phyloP scores from a whole-genome alignment of 2,113 vertebrate species.

The Rhinichthys klamathensis region DNA sequence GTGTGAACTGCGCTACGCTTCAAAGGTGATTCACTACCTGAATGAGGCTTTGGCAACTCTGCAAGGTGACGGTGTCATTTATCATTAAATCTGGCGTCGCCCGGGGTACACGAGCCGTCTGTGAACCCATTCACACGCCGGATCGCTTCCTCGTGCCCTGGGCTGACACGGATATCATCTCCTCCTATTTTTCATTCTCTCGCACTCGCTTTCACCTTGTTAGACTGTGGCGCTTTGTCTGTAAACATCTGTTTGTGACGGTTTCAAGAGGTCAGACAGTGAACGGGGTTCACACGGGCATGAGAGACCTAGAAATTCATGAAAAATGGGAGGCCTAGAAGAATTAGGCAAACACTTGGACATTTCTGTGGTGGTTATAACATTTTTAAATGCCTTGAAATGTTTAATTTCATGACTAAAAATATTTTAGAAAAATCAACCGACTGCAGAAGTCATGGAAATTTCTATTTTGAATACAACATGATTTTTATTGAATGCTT shows the following conservation, averaged over 20 bases:
- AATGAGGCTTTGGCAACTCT: slow-evolving; percentile 67
- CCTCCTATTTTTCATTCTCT: slow-evolving; percentile 44
- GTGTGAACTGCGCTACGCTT: slow-evolving; percentile 61
- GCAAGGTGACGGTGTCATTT: slow-evolving; percentile 74
- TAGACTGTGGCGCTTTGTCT: slow-evolving; percentile 3
- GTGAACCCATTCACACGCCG: slow-evolving; percentile 32
- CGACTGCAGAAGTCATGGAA: background rate
- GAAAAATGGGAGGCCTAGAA: background rate
- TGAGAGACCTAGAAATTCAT: background rate
- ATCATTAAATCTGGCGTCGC: slow-evolving; percentile 62
- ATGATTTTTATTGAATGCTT: background rate
- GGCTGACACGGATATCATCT: slow-evolving; percentile 25
- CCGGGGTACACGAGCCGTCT: slow-evolving; percentile 45
- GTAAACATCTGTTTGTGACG: slow-evolving; percentile 7
- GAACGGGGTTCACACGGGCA: background rate
- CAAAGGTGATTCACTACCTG: slow-evolving; percentile 75
- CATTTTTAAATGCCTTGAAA: background rate
- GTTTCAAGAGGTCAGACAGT: background rate
- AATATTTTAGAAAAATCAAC: background rate
- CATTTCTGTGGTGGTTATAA: too few relatives aligned
- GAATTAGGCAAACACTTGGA: background rate
- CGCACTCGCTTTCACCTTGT: slow-evolving; percentile 6
- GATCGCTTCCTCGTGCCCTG: background rate
- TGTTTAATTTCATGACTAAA: background rate
- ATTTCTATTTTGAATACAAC: background rate